Percentiles rank a stretch among this genome's conserved stretches.
phyloP scores from a whole-genome alignment of 2,113 vertebrate genomes.

The Hippocampus barbouri region DNA sequence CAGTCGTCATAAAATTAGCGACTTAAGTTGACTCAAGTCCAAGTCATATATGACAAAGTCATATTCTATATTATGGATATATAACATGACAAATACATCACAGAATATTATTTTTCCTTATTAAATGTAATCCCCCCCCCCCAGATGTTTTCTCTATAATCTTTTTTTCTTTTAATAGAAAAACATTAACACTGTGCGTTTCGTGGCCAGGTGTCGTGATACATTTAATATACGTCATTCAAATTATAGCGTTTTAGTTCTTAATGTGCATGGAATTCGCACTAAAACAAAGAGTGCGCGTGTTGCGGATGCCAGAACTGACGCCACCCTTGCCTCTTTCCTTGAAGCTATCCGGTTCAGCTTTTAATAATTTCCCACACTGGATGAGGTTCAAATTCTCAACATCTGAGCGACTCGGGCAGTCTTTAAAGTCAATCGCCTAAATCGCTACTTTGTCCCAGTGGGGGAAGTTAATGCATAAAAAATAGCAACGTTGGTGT shows the following conservation, averaged over 20 bases:
- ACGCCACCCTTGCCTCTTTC: background rate
- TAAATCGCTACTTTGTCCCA: slow-evolving; percentile 26
- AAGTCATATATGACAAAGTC: too few relatives aligned
- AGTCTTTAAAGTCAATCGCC: background rate
- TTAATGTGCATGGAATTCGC: background rate
- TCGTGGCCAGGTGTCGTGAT: background rate
- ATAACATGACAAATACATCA: too few relatives aligned
- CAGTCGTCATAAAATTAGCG: too few relatives aligned
- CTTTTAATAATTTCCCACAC: background rate
- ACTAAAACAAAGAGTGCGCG: background rate
- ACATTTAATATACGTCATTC: background rate
- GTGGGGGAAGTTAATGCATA: slow-evolving; percentile 26
- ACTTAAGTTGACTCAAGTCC: too few relatives aligned
- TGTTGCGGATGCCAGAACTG: background rate
- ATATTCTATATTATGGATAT: too few relatives aligned
- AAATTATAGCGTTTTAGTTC: background rate
- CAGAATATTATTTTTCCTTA: too few relatives aligned
- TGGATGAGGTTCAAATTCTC: background rate
- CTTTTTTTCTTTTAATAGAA: background rate
- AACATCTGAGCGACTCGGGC: background rate
- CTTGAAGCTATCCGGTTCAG: slow-evolving; percentile 4
- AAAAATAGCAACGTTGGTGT: slow-evolving; percentile 30
- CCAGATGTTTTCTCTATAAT: background rate
- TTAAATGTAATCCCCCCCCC: too few relatives aligned
- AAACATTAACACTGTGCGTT: background rate